Percentiles rank a stretch among this genome's conserved stretches.
Evolutionary conservation across 2,888 invertebrate genomes (phyloP).

Genomic region (Prionchulus punctatus): DNA sequence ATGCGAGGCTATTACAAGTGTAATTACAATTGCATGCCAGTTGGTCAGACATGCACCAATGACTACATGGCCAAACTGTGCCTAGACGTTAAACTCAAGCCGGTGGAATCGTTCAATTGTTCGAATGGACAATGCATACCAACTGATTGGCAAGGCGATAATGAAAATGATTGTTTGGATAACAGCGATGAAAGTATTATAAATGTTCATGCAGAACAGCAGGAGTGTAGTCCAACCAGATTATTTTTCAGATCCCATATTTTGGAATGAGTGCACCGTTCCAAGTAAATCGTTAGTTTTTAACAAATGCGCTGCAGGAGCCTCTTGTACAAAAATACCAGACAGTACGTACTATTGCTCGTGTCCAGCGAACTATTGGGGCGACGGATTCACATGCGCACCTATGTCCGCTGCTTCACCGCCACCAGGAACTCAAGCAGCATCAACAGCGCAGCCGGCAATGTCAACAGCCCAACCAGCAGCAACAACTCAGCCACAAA

Average conservation of each 20-base stretch:
- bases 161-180: not conserved
- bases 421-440: not conserved
- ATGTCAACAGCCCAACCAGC: too few relatives aligned
- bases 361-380: not conserved
- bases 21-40: not conserved
- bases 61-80: not conserved
- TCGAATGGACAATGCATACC: not conserved
- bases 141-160: not conserved
- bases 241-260: not conserved
- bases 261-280: not conserved
- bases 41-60: not conserved
- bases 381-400: not conserved
- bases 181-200: not conserved
- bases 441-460: not conserved
- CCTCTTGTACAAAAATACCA: not conserved
- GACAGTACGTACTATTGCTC: not conserved
- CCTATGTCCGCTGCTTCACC: not conserved
- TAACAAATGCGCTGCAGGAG: not conserved
- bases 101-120: not conserved
- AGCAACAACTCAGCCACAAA: not conserved
- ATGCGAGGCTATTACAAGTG: not conserved
- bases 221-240: too few relatives aligned
- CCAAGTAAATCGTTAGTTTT: not conserved
- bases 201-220: not conserved
- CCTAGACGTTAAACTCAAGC: not conserved